A percentile compares a stretch with the other conserved stretches of the same genome.
Evolutionary conservation across 37 sponge, comb jelly and placozoan species (phyloP).

Genomic region (Lycopodina hypogea): DNA sequence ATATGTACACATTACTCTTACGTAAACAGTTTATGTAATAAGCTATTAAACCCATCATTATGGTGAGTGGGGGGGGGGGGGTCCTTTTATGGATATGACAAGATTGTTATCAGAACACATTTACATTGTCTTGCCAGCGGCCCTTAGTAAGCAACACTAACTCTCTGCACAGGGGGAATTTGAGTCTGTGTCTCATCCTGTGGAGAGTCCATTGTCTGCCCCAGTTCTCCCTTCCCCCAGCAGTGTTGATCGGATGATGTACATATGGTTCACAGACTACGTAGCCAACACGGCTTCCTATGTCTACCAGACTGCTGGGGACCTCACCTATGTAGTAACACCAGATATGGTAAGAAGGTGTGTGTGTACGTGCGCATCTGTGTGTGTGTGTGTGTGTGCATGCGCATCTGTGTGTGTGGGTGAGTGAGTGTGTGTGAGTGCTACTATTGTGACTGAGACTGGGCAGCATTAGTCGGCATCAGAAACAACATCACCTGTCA

Average conservation of each 20-base stretch:
- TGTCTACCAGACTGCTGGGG: conserved; percentile 76
- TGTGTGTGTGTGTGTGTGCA: no score
- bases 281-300: conserved; percentile 80
- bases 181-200: conserved; percentile 49
- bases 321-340: conserved; percentile 48
- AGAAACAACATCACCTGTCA: no score
- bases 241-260: conserved; percentile 64
- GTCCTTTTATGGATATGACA: no score
- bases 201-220: conserved; percentile 72
- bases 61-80: neutral
- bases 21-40: no score
- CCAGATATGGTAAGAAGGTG: conserved; percentile 40
- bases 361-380: no score
- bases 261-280: conserved; percentile 85
- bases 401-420: no score
- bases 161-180: conserved; percentile 80
- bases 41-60: neutral
- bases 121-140: neutral
- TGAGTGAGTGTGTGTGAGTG: no score
- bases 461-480: neutral
- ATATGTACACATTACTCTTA: no score
- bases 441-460: neutral
- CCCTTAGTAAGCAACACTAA: neutral
- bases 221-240: conserved; percentile 61
- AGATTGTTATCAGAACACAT: neutral